Percentiles rank a stretch among this genome's conserved stretches.
phyloP scores from a whole-genome alignment of 2,888 invertebrate genomes.

The Hirtodrosophila duncani region DNA sequence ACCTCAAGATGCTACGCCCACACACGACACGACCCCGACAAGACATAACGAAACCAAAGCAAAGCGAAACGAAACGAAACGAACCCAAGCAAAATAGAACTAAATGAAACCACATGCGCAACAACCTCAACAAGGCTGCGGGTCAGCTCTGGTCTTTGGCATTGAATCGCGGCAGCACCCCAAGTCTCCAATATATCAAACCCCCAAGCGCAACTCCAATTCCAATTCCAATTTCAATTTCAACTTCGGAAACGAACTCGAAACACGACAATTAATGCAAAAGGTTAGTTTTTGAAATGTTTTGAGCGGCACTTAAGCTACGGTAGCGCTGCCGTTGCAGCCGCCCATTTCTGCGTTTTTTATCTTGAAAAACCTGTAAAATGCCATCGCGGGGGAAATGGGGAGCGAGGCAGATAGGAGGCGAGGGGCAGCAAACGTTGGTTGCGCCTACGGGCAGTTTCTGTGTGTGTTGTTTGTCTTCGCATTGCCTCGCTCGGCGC shows the following conservation, averaged over 20 bases:
- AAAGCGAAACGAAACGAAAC: no score
- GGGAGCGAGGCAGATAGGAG: no score
- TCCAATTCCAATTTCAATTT: background rate
- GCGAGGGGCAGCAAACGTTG: no score
- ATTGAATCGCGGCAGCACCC: background rate
- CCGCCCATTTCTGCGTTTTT: constrained; percentile 16
- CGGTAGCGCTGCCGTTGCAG: constrained; percentile 26
- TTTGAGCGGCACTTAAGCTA: background rate
- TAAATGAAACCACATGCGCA: no score
- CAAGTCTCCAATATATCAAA: constrained; percentile 14
- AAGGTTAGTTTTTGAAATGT: constrained; percentile 43
- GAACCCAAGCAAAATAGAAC: no score
- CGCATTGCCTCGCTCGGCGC: no score
- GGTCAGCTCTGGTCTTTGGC: constrained; percentile 1
- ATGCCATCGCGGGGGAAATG: constrained; percentile 26
- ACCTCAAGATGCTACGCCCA: no score
- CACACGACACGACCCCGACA: no score
- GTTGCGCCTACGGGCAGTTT: no score
- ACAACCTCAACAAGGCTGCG: background rate
- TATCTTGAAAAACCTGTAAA: constrained; percentile 27
- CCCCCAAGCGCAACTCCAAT: background rate
- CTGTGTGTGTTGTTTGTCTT: no score
- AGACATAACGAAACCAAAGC: no score
- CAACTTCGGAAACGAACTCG: constrained; percentile 16
- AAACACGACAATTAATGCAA: constrained; percentile 56